These are phyloP conservation scores for Bagarius yarrelli DNA, from an alignment of 2,113 vertebrate genomes.

Conservation along the genomic window DNA sequence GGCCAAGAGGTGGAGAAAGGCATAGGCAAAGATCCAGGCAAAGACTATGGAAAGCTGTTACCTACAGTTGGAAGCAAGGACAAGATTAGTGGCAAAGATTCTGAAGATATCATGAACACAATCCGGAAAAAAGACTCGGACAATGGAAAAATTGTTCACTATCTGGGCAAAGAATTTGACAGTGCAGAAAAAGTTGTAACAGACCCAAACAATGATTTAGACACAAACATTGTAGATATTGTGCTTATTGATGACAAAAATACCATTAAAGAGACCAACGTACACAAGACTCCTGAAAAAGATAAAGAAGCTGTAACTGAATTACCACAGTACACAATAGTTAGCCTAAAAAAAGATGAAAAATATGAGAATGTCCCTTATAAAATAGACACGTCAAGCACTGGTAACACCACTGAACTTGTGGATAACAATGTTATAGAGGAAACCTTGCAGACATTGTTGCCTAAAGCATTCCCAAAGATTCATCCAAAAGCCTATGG, in stretches of 20 bases:
- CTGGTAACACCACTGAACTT: conserved; percentile 55
- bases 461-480: conserved; percentile 2
- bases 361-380: conserved; percentile 38
- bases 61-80: conserved; percentile 14
- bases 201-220: conserved; percentile 25
- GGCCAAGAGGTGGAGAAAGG: conserved; percentile 30
- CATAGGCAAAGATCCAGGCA: conserved; percentile 22
- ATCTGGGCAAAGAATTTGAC: conserved; percentile 50
- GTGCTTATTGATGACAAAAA: conserved; percentile 34
- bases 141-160: conserved; percentile 49
- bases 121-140: conserved; percentile 42
- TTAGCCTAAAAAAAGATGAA: conserved; percentile 47
- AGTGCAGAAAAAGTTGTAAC: conserved; percentile 27
- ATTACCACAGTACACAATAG: conserved; percentile 38
- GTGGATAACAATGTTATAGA: conserved; percentile 52
- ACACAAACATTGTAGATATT: conserved; percentile 36
- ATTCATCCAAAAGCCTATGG: conserved; percentile 2
- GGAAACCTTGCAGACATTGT: conserved; percentile 8
- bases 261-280: conserved; percentile 17
- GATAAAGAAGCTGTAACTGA: conserved; percentile 12
- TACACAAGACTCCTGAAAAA: conserved; percentile 4
- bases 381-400: conserved; percentile 43
- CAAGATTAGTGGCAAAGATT: conserved; percentile 31
- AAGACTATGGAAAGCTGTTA: conserved; percentile 43
- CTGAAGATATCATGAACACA: conserved; percentile 38